Base-by-base conservation (phyloP, 2,797 vertebrate genomes). In the Microctenopoma steveboyesi region DNA sequence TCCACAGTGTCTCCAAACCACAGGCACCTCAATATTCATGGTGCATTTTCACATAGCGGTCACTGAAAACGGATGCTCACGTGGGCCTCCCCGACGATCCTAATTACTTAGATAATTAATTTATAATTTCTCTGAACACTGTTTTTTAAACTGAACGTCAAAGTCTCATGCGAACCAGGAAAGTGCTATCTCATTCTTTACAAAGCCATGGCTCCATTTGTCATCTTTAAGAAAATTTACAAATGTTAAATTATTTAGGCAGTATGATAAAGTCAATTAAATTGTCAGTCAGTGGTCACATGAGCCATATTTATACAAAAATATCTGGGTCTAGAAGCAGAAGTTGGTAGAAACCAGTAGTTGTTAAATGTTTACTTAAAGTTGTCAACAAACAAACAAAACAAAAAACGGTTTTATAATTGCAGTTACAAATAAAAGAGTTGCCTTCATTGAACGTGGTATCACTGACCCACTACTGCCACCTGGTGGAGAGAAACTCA, bases 401-500 rank as follows among this genome's bases (percentile, higher is more conserved):
- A 22, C 22, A 22, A 22, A 11, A 40, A 43, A 6, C 13, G 58
- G 58, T 50, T 72, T 1, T 39, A 28, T 16, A 62, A 71, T 66
- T 61, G 50, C 33, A 56, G 27, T 42, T 64, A 42, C 12, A 8
- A n/a, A 64, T 13, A 10, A 45, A 7, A 13, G 40, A 65, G 18
- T 48, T 63, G 9, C 11, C 40, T 64, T 6, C 50, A 46, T 22
- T 47, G 28, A 2, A 8, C 57, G 64, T 14, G 7, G 7, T 43
- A 39, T 60, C 64, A 51, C 35, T 79, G 85, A 81, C 87, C 12
- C 74, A 67, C 68, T 67, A 72, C 59, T 78, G 87, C 10, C 88
- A 72, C 68, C 91, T 91, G 74, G 83, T 89, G 91, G 88, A 74
- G 3, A 10, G 52, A 80, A 63, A 70, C 15, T 33, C 78, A 84